Base-by-base conservation (phyloP, 2,797 vertebrate genomes). In the Aldrovandia affinis region DNA sequence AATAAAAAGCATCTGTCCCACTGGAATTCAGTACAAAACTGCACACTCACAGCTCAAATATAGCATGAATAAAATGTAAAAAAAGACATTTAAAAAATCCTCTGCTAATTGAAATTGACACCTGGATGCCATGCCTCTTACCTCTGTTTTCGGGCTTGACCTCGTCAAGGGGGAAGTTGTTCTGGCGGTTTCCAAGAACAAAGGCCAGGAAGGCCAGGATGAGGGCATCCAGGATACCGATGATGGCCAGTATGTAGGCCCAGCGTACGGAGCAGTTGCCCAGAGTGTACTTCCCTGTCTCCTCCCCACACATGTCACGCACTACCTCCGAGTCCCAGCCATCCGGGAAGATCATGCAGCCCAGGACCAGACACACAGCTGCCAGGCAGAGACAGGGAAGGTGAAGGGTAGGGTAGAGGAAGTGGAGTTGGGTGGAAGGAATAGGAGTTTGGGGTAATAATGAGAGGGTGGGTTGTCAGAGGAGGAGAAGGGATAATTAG, bases 211-310 rank as follows among this genome's bases (percentile, higher is more conserved):
- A 98, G 90, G 98, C 98, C 83, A 99, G 98, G 92, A 99, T 98
- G 92, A 99, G 97, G 87, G 98, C 97, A 0, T 99, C 98, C 92
- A 99, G 95, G 94, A 99, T 99, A 90, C 98, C 97, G 57, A 99
- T 98, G 92, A 99, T 98, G 92, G 98, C 98, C 91, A 99, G 95
- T 95, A 99, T 98, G 90, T 99, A 99, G 79, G 98, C 97, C 97
- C 98, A 99, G 94, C 98, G 98, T 82, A 99, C 97, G 0, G 98
- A 98, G 94, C 98, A 99, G 88, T 97, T 96, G 0, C 98, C 98
- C 89, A 99, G 91, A 78, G 97, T 96, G 88, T 99, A 99, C 90
- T 98, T 99, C 83, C 97, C 97, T 0, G 98, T 95, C 91, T 97
- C 97, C 92, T 98, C 96, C 86, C 98, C 98, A 0, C 98, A 99